Percentiles rank a stretch among this genome's conserved stretches.
These are phyloP conservation scores for Noctua janthe DNA, from an alignment of 2,888 invertebrate species.

Conservation along the genomic window DNA sequence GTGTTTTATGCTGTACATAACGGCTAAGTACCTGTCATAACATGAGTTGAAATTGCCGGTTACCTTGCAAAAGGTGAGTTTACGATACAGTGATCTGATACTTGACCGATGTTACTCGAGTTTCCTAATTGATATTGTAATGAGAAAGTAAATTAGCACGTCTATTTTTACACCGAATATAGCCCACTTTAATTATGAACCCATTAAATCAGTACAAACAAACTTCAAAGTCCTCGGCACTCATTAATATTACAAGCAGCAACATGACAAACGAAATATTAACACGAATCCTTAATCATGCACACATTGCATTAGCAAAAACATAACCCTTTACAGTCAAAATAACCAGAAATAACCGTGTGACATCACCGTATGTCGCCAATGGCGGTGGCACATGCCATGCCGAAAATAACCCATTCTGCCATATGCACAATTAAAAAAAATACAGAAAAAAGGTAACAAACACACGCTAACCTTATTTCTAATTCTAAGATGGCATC, in stretches of 20 bases:
- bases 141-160: neutral
- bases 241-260: slow-evolving; percentile 39
- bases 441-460: slow-evolving; percentile 60
- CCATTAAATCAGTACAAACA: slow-evolving; percentile 9
- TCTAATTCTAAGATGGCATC: slow-evolving; percentile 74
- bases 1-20: neutral
- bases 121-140: neutral
- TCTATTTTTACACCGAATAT: slow-evolving; percentile 10
- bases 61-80: neutral
- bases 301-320: slow-evolving; percentile 71
- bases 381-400: slow-evolving; percentile 86
- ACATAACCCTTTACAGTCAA: slow-evolving; percentile 81
- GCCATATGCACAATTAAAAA: slow-evolving; percentile 81
- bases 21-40: slow-evolving; percentile 38
- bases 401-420: slow-evolving; percentile 87
- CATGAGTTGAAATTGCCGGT: neutral
- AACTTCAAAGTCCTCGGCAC: slow-evolving; percentile 12
- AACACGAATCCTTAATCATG: slow-evolving; percentile 62
- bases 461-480: slow-evolving; percentile 69
- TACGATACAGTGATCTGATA: neutral
- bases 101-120: neutral
- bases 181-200: slow-evolving; percentile 10
- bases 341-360: slow-evolving; percentile 81
- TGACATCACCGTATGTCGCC: slow-evolving; percentile 89
- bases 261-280: slow-evolving; percentile 59